These are phyloP conservation scores for Acipenser ruthenus DNA, from an alignment of 2,797 vertebrate species.

Conservation along the genomic window DNA sequence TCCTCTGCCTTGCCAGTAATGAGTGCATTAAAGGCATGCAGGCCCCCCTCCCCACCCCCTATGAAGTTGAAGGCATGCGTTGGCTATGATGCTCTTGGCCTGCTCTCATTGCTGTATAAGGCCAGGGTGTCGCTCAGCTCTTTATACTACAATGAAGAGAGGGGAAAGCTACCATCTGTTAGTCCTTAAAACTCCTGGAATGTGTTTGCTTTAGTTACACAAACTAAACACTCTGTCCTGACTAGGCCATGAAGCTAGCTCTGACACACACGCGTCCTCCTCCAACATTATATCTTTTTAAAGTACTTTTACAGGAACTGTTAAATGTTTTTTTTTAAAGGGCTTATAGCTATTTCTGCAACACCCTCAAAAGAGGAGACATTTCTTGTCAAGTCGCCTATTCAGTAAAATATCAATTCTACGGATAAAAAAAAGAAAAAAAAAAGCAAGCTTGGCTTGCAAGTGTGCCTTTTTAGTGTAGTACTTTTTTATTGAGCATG, in stretches of 20 bases:
- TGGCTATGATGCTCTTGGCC: conserved; percentile 25
- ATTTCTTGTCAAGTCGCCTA: too few species aligned
- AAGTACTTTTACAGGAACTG: too few species aligned
- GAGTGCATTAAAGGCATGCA: neutral
- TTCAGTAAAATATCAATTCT: too few species aligned
- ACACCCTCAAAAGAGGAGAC: too few species aligned
- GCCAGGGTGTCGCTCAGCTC: conserved; percentile 42
- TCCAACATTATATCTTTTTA: too few species aligned
- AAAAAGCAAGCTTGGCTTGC: too few species aligned
- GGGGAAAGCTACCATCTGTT: conserved; percentile 64
- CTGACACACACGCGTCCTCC: conserved; percentile 14
- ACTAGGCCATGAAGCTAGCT: conserved; percentile 47
- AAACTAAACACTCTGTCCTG: conserved; percentile 66
- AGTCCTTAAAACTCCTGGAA: conserved; percentile 76
- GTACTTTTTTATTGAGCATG: too few species aligned
- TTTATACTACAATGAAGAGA: neutral
- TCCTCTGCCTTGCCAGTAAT: neutral
- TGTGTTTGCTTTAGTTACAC: conserved; percentile 77
- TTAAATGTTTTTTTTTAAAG: too few species aligned
- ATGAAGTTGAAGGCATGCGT: conserved; percentile 32
- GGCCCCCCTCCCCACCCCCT: conserved; percentile 9
- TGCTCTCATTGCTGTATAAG: conserved; percentile 70
- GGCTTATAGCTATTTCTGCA: too few species aligned
- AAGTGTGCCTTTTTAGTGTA: too few species aligned
- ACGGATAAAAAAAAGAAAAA: too few species aligned